Evolutionary conservation across 1,140 invertebrate species (phyloP), one percentile per base, ranked within the genome.

Genomic region (Calliopsis andreniformis): DNA sequence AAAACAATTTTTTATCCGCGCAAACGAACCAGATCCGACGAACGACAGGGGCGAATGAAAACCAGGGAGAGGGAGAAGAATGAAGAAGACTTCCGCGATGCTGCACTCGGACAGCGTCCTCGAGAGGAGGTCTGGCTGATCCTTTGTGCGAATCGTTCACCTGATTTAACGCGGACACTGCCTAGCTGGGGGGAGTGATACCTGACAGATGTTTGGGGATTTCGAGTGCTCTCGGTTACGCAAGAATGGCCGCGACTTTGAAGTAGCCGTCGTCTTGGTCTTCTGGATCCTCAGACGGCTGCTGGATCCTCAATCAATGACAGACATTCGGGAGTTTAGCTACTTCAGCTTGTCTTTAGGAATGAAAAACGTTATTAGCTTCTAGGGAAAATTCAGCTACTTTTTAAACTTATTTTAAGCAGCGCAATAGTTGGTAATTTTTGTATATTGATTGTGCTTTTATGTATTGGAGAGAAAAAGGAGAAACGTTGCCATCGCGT

Each of bases 121-220:
- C 49, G 56, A 78, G 69, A 70, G 59, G 55, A 64, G 67, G 58
- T 62, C 51, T 35, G 45, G 32, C 18, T 51, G 39, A 55, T 56
- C 32, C 45, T 76, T 86, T 86, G 75, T 86, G 63, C 45, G 55
- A 79, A 80, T 80, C 47, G 84, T 89, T 86, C 89, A 90, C 87
- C 87, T 92, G 90, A 91, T 91, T 91, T 88, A 89, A 89, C 90
- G 83, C 87, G 84, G 77, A 91, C 89, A 91, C 56, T 86, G 84
- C 58, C 25, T 56, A 62, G 49, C 67, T 28, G 51, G 76, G 83
- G 87, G 90, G 91, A 91, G 90, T 91, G 89, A 91, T 90, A 90
- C 89, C 87, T 87, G 89, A 90, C 91, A 92, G 91, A 91, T 92
- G 91, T 90, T 90, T 87, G 70, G 66, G 81, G 79, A 83, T 84